Evolutionary conservation across 2,113 vertebrate genomes (phyloP).

Genomic region (Hiodon alosoides): DNA sequence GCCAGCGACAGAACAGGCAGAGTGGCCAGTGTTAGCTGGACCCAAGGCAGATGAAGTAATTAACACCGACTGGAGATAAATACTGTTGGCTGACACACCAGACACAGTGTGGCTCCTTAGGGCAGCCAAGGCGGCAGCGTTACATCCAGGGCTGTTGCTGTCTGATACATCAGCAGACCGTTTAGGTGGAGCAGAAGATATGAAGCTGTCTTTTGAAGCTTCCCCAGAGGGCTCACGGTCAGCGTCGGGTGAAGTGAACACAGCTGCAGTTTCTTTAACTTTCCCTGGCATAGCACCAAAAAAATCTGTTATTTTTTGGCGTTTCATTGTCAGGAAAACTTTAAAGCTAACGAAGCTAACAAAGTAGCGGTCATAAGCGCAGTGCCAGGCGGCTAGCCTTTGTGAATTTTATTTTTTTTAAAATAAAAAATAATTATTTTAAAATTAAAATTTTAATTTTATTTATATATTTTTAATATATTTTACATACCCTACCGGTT

Average conservation of each 20-base stretch:
- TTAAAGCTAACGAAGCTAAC: no score
- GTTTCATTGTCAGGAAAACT: no score
- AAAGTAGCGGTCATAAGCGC: no score
- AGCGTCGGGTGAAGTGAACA: not conserved
- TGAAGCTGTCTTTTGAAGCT: not conserved
- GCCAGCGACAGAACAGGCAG: not conserved
- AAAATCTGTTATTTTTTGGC: no score
- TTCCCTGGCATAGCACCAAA: not conserved
- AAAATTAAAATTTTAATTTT: no score
- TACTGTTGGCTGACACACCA: not conserved
- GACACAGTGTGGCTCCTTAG: not conserved
- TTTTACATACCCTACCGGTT: no score
- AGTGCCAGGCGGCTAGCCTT: no score
- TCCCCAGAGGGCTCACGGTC: not conserved
- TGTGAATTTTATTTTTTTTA: no score
- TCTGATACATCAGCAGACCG: not conserved
- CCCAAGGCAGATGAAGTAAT: not conserved
- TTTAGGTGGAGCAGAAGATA: not conserved
- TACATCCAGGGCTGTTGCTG: no score
- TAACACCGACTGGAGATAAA: not conserved
- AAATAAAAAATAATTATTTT: no score
- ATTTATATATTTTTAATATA: no score
- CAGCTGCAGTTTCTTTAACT: not conserved
- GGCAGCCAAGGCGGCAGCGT: not conserved
- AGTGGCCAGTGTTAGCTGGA: not conserved